Conservation (phyloP, 2,888 invertebrate species). For the Nomada flava region DNA sequence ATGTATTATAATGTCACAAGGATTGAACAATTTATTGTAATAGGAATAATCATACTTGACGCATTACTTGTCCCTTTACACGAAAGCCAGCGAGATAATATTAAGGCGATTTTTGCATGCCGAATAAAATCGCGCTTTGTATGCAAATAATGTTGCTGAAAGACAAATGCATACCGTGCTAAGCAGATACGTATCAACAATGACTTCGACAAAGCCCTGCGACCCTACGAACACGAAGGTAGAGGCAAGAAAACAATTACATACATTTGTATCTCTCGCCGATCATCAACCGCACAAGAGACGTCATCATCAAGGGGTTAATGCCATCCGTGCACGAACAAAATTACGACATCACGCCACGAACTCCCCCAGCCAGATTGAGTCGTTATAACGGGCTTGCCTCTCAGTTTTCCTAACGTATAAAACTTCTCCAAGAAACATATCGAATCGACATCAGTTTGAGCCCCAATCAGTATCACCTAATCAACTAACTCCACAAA, state of each 20-base stretch:
- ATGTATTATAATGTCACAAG: too few species aligned
- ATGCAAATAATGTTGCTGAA: slow-evolving; percentile 8
- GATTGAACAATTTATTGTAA: too few species aligned
- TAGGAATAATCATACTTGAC: too few species aligned
- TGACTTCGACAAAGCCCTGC: neutral
- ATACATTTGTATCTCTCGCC: neutral
- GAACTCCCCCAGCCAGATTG: neutral
- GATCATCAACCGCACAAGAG: neutral
- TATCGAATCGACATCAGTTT: too few species aligned
- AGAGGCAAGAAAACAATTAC: neutral
- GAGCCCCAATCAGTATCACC: too few species aligned
- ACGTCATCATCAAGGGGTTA: neutral
- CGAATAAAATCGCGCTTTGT: slow-evolving; percentile 3
- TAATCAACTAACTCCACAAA: too few species aligned
- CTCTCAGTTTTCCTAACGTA: neutral
- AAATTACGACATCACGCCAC: neutral
- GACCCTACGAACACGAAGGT: neutral
- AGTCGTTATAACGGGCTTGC: slow-evolving; percentile 40
- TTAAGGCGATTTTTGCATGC: neutral
- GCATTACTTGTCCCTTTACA: neutral
- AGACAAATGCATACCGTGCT: neutral
- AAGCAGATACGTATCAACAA: neutral
- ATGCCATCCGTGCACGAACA: neutral
- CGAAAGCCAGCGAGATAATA: too few species aligned
- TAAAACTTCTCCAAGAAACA: neutral